These are phyloP conservation scores for Gavialis gangeticus DNA, from an alignment of 2,113 vertebrate genomes.

Conservation along the genomic window DNA sequence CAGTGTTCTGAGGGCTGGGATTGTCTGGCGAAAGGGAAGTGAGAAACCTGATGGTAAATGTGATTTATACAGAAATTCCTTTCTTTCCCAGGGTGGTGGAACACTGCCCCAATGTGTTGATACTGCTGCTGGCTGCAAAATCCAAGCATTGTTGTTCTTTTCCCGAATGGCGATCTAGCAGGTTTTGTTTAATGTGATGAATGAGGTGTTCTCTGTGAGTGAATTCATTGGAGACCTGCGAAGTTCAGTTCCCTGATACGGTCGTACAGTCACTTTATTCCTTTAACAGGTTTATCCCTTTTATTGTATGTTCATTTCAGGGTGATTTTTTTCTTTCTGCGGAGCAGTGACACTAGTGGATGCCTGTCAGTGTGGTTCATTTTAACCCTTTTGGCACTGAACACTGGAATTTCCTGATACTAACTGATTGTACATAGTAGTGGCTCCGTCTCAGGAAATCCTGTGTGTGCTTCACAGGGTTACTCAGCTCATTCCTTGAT, in stretches of 20 bases:
- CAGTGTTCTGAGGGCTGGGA: slow-evolving; percentile 13
- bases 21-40: slow-evolving; percentile 67
- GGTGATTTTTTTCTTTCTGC: neutral
- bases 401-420: neutral
- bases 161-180: neutral
- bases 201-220: neutral
- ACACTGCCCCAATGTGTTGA: neutral
- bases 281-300: accelerated
- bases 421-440: accelerated
- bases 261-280: neutral
- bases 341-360: neutral
- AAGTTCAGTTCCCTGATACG: too few species aligned
- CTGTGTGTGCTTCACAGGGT: accelerated
- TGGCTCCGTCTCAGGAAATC: neutral
- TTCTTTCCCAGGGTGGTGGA: slow-evolving; percentile 48
- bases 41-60: slow-evolving; percentile 56
- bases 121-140: neutral
- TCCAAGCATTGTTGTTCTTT: neutral
- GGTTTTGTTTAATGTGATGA: neutral
- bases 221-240: neutral
- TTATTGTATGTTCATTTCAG: neutral
- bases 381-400: neutral
- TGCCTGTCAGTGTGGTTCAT: neutral
- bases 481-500: accelerated
- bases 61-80: slow-evolving; percentile 72